These are phyloP conservation scores for Smittia sp. DNA, from an alignment of 2,888 invertebrate genomes.

Conservation along the genomic window DNA sequence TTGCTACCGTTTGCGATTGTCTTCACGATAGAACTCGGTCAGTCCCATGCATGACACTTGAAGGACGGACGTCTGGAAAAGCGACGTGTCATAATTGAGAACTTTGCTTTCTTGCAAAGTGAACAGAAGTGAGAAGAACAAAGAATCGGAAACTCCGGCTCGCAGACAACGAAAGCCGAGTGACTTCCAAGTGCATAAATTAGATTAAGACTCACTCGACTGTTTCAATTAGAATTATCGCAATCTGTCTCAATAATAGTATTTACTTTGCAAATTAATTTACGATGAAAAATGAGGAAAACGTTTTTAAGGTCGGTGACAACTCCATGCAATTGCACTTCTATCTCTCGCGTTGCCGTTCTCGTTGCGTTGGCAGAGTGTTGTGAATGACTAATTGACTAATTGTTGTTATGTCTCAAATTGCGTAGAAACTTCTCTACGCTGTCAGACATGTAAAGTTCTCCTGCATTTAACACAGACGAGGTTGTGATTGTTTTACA, in stretches of 20 bases:
- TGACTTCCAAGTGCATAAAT: too few relatives aligned
- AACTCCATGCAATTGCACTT: neutral
- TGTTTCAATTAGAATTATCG: too few relatives aligned
- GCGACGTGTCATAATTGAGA: too few relatives aligned
- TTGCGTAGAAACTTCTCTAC: neutral
- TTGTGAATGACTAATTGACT: conserved; percentile 28
- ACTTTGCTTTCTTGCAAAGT: too few relatives aligned
- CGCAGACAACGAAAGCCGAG: too few relatives aligned
- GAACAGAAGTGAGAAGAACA: too few relatives aligned
- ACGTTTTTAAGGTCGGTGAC: conserved; percentile 28
- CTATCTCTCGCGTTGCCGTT: neutral
- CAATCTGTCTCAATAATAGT: neutral
- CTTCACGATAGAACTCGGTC: too few relatives aligned
- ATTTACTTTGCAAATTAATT: conserved; percentile 25
- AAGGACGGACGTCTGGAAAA: too few relatives aligned
- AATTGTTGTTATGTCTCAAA: conserved; percentile 33
- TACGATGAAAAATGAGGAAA: conserved; percentile 29
- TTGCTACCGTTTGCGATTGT: too few relatives aligned
- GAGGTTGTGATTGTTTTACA: neutral
- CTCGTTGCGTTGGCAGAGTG: neutral
- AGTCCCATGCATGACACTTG: too few relatives aligned
- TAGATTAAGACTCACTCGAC: too few relatives aligned
- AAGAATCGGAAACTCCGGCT: too few relatives aligned
- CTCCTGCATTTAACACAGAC: neutral
- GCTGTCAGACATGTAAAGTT: neutral